Evolutionary conservation across 2,797 vertebrate genomes (phyloP), one percentile per base, ranked within the genome.

Genomic region (Decapterus maruadsi): DNA sequence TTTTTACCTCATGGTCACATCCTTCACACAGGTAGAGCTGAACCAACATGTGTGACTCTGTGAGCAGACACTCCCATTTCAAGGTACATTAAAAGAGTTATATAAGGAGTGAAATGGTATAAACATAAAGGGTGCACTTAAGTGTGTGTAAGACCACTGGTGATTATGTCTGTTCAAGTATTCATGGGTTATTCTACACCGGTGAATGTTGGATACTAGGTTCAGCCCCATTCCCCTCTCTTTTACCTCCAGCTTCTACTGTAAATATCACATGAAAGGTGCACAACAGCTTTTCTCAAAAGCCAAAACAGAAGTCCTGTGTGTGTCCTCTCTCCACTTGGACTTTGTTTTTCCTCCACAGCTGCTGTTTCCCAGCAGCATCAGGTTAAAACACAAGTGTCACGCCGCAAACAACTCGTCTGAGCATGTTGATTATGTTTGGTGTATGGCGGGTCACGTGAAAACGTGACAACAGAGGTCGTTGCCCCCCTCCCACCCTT

Each of bases 391-490:
- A 48, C 6, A 20, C 34, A 51, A 51, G 14, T 36, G 3, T 26
- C 61, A n/a, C 26, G n/a, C 50, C 19, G 1, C 45, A 77, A 29
- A 53, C 48, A 19, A 42, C 42, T 54, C 10, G 9, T 10, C 2
- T 7, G 1, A 14, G 4, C 31, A 20, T 10, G 8, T 53, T 36
- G 17, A 61, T 59, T 13, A 34, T 51, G 26, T 56, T 46, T 22
- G 17, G 6, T 29, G 14, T 48, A 13, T 31, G n/a, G n/a, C n/a
- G 26, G 50, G 55, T 59, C 54, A 51, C 10, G 0, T 20, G 50
- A 65, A 12, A 43, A 43, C 12, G 36, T 13, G 42, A 72, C 68
- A 68, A 53, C n/a, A 68, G 66, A 75, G 50, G 50, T 58, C 57
- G 50, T 13, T 9, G 26, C 26, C 10, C 58, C 46, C n/a, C 64